Conservation (phyloP, 1,140 invertebrate species). For the Temnothorax nylanderi region DNA sequence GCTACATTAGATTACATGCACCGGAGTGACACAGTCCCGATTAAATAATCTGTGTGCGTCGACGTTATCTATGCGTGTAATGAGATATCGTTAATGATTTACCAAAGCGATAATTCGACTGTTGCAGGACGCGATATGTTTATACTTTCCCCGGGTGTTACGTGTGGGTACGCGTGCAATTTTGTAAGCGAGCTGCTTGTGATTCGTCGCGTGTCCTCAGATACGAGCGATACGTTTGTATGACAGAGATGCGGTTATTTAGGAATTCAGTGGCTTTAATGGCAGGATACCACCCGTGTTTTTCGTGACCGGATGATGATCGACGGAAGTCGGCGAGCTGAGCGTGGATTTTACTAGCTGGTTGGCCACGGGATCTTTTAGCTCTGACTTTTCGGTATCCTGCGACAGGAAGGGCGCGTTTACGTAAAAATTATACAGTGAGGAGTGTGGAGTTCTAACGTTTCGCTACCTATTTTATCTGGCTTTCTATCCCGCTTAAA, state of each 20-base stretch:
- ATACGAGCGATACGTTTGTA: not conserved
- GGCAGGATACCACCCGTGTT: not conserved
- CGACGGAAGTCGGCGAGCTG: slow-evolving; percentile 17
- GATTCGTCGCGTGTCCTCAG: not conserved
- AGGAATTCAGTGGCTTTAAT: slow-evolving; percentile 18
- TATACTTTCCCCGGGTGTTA: not conserved
- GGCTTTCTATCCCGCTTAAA: not conserved
- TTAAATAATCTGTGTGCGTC: too few species aligned
- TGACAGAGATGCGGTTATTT: not conserved
- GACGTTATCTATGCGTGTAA: not conserved
- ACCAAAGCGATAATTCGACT: not conserved
- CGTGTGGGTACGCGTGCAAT: not conserved
- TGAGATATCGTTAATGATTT: not conserved
- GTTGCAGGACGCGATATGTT: not conserved
- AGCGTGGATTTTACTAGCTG: not conserved
- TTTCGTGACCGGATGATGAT: slow-evolving; percentile 42
- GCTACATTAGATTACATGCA: too few species aligned
- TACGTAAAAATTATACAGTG: not conserved
- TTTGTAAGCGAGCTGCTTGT: not conserved
- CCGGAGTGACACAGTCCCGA: too few species aligned
- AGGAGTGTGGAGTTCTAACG: not conserved
- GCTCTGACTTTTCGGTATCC: not conserved
- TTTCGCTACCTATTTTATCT: not conserved
- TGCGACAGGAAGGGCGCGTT: not conserved
- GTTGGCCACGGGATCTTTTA: not conserved